Base-by-base conservation (phyloP, 2,797 vertebrate genomes). In the Pantherophis alleghaniensis region DNA sequence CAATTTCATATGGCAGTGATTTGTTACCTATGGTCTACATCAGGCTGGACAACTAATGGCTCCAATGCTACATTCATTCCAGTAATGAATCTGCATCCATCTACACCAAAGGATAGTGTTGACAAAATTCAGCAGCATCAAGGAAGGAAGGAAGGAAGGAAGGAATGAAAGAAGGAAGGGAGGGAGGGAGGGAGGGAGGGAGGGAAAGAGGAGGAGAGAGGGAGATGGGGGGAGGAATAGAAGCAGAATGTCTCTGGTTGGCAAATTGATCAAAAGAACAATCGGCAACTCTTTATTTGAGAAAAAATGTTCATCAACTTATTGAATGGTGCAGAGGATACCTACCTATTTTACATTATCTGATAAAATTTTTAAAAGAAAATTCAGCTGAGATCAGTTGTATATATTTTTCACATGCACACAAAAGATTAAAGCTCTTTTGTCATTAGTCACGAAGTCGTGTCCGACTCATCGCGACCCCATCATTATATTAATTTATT, bases 351-450 rank as follows among this genome's bases (percentile, higher is more conserved):
- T 86, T 7, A 26, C 42, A 53, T 16, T 5, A n/a, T 37, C 12
- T 32, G 37, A 53, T 60, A 28, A 42, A 61, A 47, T n/a, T 63
- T 53, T 63, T 91, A 53, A 3, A 53, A 3, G 0, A 87, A 37
- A 63, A 55, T 26, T 32, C 63, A 26, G 53, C 20, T 28, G 59
- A 2, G 20, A 26, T 66, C 20, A 9, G 53, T 51, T 59, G 74
- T 42, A 10, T 18, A 42, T n/a, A 18, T 37, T 69, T 90, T 66
- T 87, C 63, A 74, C n/a, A 61, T 91, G 61, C 37, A 88, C 9
- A 86, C 10, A 86, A 86, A 79, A 66, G 14, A 90, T 13, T 90
- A 90, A 92, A 83, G 55, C 26, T 57, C n/a, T 53, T 53, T 53
- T 53, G 51, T 53, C 10, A 9, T 53, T 53, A 53, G 51, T 53